Conservation (phyloP, 2,113 vertebrate species). For the Australoheros scitulus region DNA sequence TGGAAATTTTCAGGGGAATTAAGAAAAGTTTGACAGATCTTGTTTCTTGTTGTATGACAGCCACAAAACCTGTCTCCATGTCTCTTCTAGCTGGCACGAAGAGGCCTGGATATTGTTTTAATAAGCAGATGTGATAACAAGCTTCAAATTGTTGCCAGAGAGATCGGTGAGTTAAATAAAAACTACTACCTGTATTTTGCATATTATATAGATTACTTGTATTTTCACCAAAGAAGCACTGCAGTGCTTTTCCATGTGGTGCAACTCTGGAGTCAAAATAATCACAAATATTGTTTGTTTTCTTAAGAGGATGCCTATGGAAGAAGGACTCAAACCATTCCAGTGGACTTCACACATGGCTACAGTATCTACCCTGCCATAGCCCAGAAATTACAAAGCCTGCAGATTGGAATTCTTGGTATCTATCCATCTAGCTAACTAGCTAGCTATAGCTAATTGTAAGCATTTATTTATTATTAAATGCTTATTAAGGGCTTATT, state of each 20-base stretch:
- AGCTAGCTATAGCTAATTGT: too few relatives aligned
- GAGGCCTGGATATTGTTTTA: slow-evolving; percentile 82
- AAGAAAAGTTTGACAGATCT: neutral
- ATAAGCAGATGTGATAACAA: slow-evolving; percentile 77
- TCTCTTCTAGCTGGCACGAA: slow-evolving; percentile 78
- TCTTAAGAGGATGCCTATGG: slow-evolving; percentile 69
- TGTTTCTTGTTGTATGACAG: neutral
- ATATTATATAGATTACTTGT: too few relatives aligned
- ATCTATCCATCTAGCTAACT: too few relatives aligned
- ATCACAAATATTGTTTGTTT: slow-evolving; percentile 6
- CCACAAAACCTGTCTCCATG: slow-evolving; percentile 11
- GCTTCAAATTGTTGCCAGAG: slow-evolving; percentile 69
- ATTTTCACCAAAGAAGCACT: too few relatives aligned
- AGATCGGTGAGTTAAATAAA: slow-evolving; percentile 75
- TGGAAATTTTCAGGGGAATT: too few relatives aligned
- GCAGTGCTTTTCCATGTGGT: neutral
- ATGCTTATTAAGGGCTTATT: neutral
- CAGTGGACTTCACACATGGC: slow-evolving; percentile 79
- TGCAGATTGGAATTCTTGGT: slow-evolving; percentile 85
- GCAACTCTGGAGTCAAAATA: neutral
- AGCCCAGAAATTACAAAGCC: slow-evolving; percentile 63
- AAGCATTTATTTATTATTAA: too few relatives aligned
- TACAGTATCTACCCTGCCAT: slow-evolving; percentile 75
- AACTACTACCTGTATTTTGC: neutral
- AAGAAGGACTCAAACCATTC: slow-evolving; percentile 72